Conservation (phyloP, 2,797 vertebrate genomes). For the Nasua narica region DNA sequence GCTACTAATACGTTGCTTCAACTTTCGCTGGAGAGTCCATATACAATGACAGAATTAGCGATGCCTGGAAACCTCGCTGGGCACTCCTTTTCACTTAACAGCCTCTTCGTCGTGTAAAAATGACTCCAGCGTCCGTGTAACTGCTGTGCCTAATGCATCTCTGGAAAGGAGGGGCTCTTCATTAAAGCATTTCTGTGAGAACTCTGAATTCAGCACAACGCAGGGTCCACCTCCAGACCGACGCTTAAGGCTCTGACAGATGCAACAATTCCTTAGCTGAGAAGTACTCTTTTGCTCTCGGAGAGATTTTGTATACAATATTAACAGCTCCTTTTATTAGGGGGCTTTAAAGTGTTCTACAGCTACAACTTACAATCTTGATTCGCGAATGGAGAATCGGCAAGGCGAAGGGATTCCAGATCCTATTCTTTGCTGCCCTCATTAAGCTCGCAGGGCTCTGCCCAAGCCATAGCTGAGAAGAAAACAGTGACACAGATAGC, state of each 20-base stretch:
- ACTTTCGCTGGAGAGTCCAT: background rate
- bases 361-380: constrained; percentile 15
- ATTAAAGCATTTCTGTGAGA: constrained; percentile 8
- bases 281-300: background rate
- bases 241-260: background rate
- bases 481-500: constrained; percentile 72
- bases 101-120: constrained; percentile 47
- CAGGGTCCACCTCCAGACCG: background rate
- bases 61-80: background rate
- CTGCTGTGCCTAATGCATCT: constrained; percentile 14
- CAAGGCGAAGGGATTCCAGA: constrained; percentile 34
- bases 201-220: background rate
- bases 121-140: constrained; percentile 1
- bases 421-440: constrained; percentile 60
- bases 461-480: constrained; percentile 20
- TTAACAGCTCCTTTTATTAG: background rate
- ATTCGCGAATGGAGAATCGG: background rate
- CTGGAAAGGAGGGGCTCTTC: constrained; percentile 32
- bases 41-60: background rate
- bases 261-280: background rate
- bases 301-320: background rate
- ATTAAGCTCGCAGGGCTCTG: constrained; percentile 42
- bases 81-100: constrained; percentile 10
- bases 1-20: background rate
- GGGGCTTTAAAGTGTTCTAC: background rate